A percentile compares a stretch with the other conserved stretches of the same genome.
These are phyloP conservation scores for Anser cygnoides DNA, from an alignment of 2,113 vertebrate species.

Conservation along the genomic window DNA sequence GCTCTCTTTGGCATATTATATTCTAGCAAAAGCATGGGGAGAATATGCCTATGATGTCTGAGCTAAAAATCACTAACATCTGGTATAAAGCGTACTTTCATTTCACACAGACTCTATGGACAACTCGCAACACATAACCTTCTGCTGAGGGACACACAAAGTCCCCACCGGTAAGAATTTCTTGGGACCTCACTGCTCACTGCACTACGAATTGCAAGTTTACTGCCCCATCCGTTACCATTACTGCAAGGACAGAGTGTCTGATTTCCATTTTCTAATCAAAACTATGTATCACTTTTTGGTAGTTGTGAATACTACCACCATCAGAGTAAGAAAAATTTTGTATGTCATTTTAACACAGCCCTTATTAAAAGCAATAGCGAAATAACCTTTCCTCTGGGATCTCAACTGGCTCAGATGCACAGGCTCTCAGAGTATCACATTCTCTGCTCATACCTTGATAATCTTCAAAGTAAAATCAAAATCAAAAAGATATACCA, in stretches of 20 bases:
- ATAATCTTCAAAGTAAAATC: conserved; percentile 10
- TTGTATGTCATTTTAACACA: neutral
- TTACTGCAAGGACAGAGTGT: neutral
- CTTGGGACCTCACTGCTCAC: neutral
- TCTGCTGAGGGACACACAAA: neutral
- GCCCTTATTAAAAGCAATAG: neutral
- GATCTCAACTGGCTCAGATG: neutral
- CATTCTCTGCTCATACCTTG: neutral
- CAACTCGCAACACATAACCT: neutral
- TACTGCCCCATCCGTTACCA: neutral
- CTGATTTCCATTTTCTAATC: neutral
- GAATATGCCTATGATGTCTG: neutral
- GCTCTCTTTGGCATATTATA: neutral
- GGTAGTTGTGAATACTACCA: neutral
- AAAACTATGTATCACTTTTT: neutral
- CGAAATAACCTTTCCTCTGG: neutral
- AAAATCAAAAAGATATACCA: neutral
- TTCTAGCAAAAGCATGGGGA: neutral
- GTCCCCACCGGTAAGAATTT: neutral
- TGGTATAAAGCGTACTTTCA: neutral
- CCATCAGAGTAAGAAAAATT: neutral
- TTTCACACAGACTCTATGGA: neutral
- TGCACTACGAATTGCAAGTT: neutral
- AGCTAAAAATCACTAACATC: neutral
- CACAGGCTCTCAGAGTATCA: neutral